Evolutionary conservation across 2,888 invertebrate species (phyloP).

Genomic region (Ecdyonurus torrentis): DNA sequence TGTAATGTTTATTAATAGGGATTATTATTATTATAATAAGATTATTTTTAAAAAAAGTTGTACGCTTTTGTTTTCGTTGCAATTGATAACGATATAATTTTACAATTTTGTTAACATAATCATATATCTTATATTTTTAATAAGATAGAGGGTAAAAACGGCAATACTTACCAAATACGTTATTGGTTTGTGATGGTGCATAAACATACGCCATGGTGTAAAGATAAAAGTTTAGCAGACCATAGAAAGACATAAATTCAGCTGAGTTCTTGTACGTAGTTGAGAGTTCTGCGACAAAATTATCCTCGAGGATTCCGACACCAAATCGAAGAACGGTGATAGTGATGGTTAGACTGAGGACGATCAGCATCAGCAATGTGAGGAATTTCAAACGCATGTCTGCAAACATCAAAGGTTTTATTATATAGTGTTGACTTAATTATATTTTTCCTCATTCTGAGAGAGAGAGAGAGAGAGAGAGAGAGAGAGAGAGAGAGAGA

Average conservation of each 20-base stretch:
- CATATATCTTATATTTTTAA: too few species aligned
- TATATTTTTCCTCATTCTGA: not conserved
- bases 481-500: not conserved
- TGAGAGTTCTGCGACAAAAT: conserved; percentile 77
- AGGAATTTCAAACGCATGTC: conserved; percentile 84
- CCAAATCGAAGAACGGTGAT: conserved; percentile 75
- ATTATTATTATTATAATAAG: too few species aligned
- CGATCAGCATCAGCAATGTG: conserved; percentile 68
- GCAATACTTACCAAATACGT: conserved; percentile 72
- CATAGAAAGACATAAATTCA: conserved; percentile 91
- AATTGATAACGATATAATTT: too few species aligned
- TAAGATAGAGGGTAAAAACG: too few species aligned
- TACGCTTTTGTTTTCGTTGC: too few species aligned
- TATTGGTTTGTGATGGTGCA: conserved; percentile 65
- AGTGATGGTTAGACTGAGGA: conserved; percentile 51
- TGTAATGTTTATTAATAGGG: too few species aligned
- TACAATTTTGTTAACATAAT: too few species aligned
- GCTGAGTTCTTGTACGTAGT: conserved; percentile 82
- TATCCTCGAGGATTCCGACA: conserved; percentile 77
- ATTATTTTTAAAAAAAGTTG: too few species aligned
- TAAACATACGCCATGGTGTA: conserved; percentile 91
- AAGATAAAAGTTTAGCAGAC: conserved; percentile 82
- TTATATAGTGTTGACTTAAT: not conserved
- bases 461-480: too few species aligned
- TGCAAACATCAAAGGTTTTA: conserved; percentile 27